Percentiles rank a stretch among this genome's conserved stretches.
These are phyloP conservation scores for Lepidurus packardi DNA, from an alignment of 1,140 invertebrate species.

Conservation along the genomic window DNA sequence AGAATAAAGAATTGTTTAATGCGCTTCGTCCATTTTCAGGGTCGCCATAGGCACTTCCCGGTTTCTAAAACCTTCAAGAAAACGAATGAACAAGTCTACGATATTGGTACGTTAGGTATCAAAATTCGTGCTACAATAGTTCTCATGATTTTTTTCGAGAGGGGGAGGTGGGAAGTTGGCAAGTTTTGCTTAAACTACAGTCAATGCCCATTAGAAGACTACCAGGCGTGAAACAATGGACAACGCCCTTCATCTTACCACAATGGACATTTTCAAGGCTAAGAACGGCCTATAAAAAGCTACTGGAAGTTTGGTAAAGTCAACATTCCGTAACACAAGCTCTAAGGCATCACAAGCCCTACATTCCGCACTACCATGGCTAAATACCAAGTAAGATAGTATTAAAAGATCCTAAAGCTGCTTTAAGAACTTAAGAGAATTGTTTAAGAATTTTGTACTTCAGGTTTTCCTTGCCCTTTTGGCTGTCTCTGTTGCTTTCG, in stretches of 20 bases:
- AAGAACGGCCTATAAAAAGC: slow-evolving; percentile 2
- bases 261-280: not conserved
- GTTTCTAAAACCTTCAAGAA: no score
- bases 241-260: not conserved
- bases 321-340: not conserved
- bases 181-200: not conserved
- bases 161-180: not conserved
- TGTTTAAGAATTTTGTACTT: not conserved
- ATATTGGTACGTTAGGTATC: no score
- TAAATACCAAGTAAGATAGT: not conserved
- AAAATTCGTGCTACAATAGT: no score
- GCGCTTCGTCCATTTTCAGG: no score
- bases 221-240: not conserved
- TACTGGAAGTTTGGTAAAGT: not conserved
- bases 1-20: no score
- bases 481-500: not conserved
- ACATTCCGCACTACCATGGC: not conserved
- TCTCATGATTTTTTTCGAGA: no score
- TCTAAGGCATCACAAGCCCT: not conserved
- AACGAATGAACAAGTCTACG: no score
- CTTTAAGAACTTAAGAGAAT: not conserved
- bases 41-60: no score
- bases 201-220: not conserved
- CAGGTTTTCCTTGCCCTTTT: not conserved
- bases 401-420: not conserved